Conservation (phyloP, 2,113 vertebrate genomes). For the Megaceryle maxima region DNA sequence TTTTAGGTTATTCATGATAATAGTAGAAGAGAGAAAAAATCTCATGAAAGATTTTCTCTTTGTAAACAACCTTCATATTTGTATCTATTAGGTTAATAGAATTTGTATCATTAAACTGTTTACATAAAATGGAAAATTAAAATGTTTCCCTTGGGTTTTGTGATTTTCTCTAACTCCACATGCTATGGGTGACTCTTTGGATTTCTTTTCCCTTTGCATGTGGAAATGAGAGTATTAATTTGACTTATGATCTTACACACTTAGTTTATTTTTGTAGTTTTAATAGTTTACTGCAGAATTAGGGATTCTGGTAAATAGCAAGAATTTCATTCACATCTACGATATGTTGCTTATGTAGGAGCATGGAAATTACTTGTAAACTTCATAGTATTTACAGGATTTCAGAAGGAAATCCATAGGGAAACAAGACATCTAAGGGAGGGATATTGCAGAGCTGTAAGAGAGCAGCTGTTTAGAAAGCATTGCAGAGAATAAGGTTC, state of each 20-base stretch:
- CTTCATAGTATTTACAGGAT: background rate
- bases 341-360: background rate
- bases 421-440: background rate
- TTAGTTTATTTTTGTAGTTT: background rate
- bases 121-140: constrained; percentile 32
- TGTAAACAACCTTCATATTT: constrained; percentile 6
- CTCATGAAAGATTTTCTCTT: constrained; percentile 16
- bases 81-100: constrained; percentile 17
- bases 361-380: background rate
- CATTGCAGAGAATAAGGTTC: background rate
- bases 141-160: constrained; percentile 56
- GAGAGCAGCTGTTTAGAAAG: background rate
- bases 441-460: background rate
- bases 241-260: background rate
- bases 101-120: constrained; percentile 34
- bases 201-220: constrained; percentile 4
- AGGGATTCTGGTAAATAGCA: background rate
- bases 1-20: background rate
- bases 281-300: background rate
- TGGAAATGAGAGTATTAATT: constrained; percentile 59
- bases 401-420: background rate
- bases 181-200: constrained; percentile 36
- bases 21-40: background rate
- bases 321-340: background rate
- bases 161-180: constrained; percentile 41